These are phyloP conservation scores for Latrodectus geometricus DNA, from an alignment of 1,140 invertebrate species.

Conservation along the genomic window DNA sequence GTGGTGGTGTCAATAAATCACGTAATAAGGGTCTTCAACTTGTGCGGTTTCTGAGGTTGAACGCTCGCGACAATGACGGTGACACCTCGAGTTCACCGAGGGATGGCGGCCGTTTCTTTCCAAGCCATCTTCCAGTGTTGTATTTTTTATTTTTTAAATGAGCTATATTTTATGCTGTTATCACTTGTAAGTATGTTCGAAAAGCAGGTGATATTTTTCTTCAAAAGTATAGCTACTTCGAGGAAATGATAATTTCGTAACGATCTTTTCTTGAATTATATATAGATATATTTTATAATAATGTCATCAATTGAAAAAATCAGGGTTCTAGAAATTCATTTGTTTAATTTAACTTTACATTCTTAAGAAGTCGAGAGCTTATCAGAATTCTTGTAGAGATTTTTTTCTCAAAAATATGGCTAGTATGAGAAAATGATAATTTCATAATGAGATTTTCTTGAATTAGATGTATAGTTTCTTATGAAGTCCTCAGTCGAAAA, in stretches of 20 bases:
- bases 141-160: not conserved
- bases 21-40: conserved; percentile 44
- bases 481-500: too few relatives aligned
- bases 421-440: too few relatives aligned
- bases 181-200: too few relatives aligned
- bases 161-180: not conserved
- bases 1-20: conserved; percentile 31
- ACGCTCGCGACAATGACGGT: conserved; percentile 56
- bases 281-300: too few relatives aligned
- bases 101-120: conserved; percentile 31
- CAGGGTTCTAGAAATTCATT: too few relatives aligned
- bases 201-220: not conserved
- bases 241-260: not conserved
- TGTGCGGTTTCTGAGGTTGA: conserved; percentile 47
- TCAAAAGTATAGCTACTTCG: not conserved
- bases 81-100: conserved; percentile 55
- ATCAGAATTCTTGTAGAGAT: too few relatives aligned
- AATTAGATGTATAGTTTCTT: too few relatives aligned
- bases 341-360: too few relatives aligned
- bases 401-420: too few relatives aligned
- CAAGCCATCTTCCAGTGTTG: not conserved
- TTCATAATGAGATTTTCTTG: too few relatives aligned
- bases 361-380: too few relatives aligned
- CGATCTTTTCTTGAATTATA: not conserved
- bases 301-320: too few relatives aligned